These are phyloP conservation scores for Sesia apiformis DNA, from an alignment of 2,888 invertebrate genomes.

Conservation along the genomic window DNA sequence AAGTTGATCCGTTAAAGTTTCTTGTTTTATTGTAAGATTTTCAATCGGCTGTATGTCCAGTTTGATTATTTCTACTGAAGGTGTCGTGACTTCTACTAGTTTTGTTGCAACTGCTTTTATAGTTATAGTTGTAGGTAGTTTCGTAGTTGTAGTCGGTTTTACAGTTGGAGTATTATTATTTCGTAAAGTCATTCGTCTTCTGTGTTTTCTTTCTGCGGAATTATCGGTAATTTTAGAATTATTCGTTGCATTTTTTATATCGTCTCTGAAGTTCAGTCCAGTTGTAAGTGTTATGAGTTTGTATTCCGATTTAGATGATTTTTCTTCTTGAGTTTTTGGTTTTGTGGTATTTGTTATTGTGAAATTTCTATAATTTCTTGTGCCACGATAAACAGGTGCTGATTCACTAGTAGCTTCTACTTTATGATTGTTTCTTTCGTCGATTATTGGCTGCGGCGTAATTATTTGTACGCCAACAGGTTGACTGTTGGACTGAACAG, in stretches of 20 bases:
- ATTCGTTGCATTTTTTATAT: constrained; percentile 15
- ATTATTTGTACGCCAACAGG: constrained; percentile 30
- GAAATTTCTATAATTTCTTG: constrained; percentile 34
- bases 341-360: constrained; percentile 19
- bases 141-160: constrained; percentile 15
- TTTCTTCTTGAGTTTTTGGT: constrained; percentile 21
- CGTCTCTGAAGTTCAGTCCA: constrained; percentile 36
- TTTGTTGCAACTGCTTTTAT: constrained; percentile 16
- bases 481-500: constrained; percentile 17
- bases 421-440: constrained; percentile 46
- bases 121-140: constrained; percentile 12
- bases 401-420: constrained; percentile 26
- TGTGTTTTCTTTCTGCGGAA: constrained; percentile 38
- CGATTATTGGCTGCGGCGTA: constrained; percentile 47
- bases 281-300: constrained; percentile 41
- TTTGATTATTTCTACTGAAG: constrained; percentile 37
- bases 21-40: constrained; percentile 28
- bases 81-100: constrained; percentile 19
- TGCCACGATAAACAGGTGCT: constrained; percentile 52
- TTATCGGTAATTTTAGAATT: constrained; percentile 16
- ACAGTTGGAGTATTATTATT: constrained; percentile 21
- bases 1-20: constrained; percentile 43
- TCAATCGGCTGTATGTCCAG: constrained; percentile 44
- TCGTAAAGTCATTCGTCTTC: constrained; percentile 48
- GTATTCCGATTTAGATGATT: constrained; percentile 18